Conservation (phyloP, 2,113 vertebrate genomes). For the Apeltes quadracus region DNA sequence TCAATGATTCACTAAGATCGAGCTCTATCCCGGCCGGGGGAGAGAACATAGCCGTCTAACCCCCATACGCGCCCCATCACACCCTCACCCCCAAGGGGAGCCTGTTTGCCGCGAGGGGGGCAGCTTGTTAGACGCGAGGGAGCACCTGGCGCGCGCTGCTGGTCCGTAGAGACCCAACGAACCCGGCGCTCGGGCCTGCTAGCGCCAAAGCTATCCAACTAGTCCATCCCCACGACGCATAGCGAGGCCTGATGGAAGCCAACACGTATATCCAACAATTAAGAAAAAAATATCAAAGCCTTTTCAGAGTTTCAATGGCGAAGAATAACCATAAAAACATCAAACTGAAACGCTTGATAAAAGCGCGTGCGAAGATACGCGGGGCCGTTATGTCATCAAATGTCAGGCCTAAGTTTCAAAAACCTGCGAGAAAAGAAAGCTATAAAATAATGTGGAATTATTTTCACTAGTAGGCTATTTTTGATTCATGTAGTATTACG, state of each 20-base stretch:
- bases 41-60: slow-evolving; percentile 1
- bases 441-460: no score
- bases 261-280: not conserved
- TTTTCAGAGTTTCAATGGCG: not conserved
- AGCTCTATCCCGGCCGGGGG: slow-evolving; percentile 46
- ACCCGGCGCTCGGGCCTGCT: slow-evolving; percentile 31
- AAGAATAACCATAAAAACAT: not conserved
- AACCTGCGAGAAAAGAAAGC: not conserved
- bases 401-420: not conserved
- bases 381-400: no score
- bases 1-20: slow-evolving; percentile 54
- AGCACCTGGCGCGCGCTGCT: slow-evolving; percentile 71
- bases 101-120: slow-evolving; percentile 49
- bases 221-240: not conserved
- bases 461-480: not conserved
- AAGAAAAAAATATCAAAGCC: not conserved
- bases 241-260: not conserved
- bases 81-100: slow-evolving; percentile 58
- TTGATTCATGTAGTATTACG: not conserved
- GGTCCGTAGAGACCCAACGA: slow-evolving; percentile 54
- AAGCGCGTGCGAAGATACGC: not conserved
- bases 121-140: slow-evolving; percentile 53
- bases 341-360: not conserved
- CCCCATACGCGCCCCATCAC: slow-evolving; percentile 59
- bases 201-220: not conserved